phyloP scores from a whole-genome alignment of 2,113 vertebrate species.

The Plotosus lineatus region DNA sequence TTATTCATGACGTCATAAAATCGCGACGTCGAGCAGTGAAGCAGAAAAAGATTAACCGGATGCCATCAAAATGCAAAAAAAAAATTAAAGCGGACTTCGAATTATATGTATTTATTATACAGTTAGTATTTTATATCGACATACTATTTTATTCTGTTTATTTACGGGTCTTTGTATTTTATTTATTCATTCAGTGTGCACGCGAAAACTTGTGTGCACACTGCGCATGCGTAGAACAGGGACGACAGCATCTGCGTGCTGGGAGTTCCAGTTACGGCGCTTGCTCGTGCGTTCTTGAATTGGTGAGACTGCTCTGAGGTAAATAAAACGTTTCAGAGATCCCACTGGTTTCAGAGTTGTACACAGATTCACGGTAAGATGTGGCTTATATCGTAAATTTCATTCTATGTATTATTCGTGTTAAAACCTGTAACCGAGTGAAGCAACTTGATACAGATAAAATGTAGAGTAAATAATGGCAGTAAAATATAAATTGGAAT shows the following conservation, averaged over 20 bases:
- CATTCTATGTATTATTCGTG: no score
- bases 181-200: background rate
- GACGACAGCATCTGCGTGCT: background rate
- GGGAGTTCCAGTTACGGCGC: background rate
- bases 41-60: no score
- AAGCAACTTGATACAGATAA: no score
- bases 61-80: no score
- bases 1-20: constrained; percentile 23
- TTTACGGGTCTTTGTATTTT: background rate
- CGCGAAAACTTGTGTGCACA: background rate
- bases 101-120: background rate
- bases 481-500: no score
- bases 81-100: no score
- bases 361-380: background rate
- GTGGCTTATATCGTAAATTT: no score
- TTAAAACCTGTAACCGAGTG: no score
- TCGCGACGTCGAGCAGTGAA: background rate
- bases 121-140: background rate
- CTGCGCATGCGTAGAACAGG: background rate
- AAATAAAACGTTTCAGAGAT: background rate
- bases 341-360: no score
- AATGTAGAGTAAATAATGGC: no score
- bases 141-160: background rate
- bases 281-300: background rate
- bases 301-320: background rate